These are phyloP conservation scores for Crenichthys baileyi DNA, from an alignment of 2,797 vertebrate genomes.

Conservation along the genomic window DNA sequence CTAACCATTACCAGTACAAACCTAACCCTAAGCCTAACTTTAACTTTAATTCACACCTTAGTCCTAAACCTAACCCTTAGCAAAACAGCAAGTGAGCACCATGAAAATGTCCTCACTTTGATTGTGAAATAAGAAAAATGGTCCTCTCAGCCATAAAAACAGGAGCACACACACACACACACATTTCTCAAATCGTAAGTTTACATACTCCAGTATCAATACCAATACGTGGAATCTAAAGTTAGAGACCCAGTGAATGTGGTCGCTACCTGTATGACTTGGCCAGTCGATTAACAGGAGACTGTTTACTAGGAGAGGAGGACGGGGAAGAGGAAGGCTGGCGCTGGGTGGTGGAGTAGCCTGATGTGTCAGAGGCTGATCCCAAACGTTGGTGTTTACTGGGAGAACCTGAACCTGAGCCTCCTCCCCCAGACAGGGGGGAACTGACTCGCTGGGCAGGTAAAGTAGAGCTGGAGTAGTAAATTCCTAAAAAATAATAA, in stretches of 20 bases:
- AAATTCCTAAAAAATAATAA: conserved; percentile 75
- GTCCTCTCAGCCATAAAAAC: no score
- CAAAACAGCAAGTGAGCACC: no score
- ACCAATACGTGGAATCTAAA: conserved; percentile 17
- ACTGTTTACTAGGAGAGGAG: conserved; percentile 92
- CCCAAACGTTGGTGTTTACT: conserved; percentile 93
- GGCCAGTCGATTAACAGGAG: conserved; percentile 88
- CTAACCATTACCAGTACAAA: no score
- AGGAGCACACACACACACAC: no score
- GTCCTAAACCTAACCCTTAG: no score
- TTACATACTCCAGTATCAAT: neutral
- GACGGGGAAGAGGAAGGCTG: conserved; percentile 79
- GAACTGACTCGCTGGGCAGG: conserved; percentile 93
- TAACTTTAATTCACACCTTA: no score
- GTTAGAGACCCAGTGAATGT: neutral
- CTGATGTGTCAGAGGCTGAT: conserved; percentile 85
- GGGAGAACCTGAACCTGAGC: conserved; percentile 83
- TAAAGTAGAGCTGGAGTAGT: conserved; percentile 95
- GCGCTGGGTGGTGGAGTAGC: conserved; percentile 88
- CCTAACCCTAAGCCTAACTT: no score
- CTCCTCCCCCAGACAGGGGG: conserved; percentile 85
- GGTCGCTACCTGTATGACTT: conserved; percentile 90
- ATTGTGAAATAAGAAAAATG: no score
- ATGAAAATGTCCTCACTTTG: no score
- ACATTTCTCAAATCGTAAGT: neutral